A percentile compares a stretch with the other conserved stretches of the same genome.
These are phyloP conservation scores for Synergus itoensis DNA, from an alignment of 2,888 invertebrate genomes.

Conservation along the genomic window DNA sequence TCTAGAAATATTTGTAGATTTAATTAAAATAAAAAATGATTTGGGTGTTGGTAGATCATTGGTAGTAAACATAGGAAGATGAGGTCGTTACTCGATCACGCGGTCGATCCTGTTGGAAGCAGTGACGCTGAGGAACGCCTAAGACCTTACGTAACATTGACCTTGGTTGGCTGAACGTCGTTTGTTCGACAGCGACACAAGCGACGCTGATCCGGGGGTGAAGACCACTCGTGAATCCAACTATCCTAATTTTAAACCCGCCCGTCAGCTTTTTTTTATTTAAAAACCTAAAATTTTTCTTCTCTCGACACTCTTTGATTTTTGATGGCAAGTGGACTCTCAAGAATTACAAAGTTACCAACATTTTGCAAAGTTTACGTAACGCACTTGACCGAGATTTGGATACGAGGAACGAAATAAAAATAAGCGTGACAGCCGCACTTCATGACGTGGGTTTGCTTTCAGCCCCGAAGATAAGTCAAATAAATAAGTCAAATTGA, in stretches of 20 bases:
- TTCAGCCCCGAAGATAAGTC: not conserved
- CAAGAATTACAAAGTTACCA: conserved; percentile 1
- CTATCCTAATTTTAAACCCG: conserved; percentile 11
- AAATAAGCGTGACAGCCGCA: conserved; percentile 33
- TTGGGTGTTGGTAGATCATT: not conserved
- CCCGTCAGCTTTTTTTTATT: not conserved
- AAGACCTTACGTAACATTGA: conserved; percentile 72
- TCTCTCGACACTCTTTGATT: not conserved
- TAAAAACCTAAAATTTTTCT: not conserved
- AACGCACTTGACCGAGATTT: conserved; percentile 12
- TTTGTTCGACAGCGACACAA: conserved; percentile 62
- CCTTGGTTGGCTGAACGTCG: conserved; percentile 66
- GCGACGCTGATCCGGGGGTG: conserved; percentile 36
- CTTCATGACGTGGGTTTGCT: not conserved
- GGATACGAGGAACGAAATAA: not conserved
- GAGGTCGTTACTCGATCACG: conserved; percentile 19
- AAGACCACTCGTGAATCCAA: conserved; percentile 9
- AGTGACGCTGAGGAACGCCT: conserved; percentile 59
- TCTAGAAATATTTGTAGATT: not conserved
- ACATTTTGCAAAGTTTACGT: conserved; percentile 29
- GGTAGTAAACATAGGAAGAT: not conserved
- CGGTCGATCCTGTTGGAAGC: conserved; percentile 38
- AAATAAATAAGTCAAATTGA: not conserved
- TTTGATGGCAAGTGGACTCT: not conserved
- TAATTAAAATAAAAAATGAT: not conserved